A percentile compares a stretch with the other conserved stretches of the same genome.
Evolutionary conservation across 1,140 invertebrate genomes (phyloP).

Genomic region (Brachionus angularis): DNA sequence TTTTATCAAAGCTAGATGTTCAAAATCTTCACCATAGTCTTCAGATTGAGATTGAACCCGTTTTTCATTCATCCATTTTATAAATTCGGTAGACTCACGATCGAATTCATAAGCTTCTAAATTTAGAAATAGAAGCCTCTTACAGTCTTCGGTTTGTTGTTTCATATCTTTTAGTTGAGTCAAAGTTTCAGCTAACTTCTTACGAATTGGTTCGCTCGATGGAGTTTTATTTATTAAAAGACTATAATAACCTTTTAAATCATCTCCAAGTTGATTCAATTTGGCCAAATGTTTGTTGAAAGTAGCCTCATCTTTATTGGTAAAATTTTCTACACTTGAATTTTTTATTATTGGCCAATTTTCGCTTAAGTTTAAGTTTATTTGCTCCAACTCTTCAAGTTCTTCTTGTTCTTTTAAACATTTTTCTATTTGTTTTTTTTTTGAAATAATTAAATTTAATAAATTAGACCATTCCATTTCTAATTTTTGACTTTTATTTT

Average conservation of each 20-base stretch:
- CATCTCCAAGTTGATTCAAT: slow-evolving; percentile 8
- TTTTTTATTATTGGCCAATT: slow-evolving; percentile 8
- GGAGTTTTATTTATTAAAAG: background rate
- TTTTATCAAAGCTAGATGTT: slow-evolving; percentile 14
- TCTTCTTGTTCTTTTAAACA: slow-evolving; percentile 32
- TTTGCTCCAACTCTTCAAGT: slow-evolving; percentile 35
- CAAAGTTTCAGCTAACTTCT: background rate
- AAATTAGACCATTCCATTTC: background rate
- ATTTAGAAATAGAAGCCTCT: background rate
- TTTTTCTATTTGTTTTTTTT: background rate
- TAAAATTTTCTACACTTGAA: background rate
- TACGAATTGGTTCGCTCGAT: background rate
- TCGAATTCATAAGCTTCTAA: slow-evolving; percentile 24
- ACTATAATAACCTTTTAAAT: background rate
- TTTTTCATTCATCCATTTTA: slow-evolving; percentile 30
- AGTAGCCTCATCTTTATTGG: background rate
- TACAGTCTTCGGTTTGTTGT: background rate
- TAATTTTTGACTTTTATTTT: background rate
- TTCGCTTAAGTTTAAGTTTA: background rate
- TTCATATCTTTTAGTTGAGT: slow-evolving; percentile 1
- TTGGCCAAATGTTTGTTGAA: background rate
- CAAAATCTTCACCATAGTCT: slow-evolving; percentile 39
- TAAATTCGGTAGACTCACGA: slow-evolving; percentile 3
- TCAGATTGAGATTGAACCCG: slow-evolving; percentile 26
- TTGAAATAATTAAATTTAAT: background rate